phyloP scores from a whole-genome alignment of 1,140 invertebrate species.

The Heliothis virescens region DNA sequence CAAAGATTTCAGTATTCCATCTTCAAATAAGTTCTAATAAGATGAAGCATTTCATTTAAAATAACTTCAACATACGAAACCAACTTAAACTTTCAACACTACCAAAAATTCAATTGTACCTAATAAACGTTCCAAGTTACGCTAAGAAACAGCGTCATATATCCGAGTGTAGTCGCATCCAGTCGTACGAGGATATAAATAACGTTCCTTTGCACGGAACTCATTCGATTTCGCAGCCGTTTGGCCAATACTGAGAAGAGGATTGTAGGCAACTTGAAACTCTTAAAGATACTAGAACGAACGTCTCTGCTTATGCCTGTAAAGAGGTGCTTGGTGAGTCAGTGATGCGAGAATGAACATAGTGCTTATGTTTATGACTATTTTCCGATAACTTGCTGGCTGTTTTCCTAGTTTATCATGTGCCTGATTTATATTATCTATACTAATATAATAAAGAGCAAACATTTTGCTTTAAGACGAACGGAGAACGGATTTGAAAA shows the following conservation, averaged over 20 bases:
- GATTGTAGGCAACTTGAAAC: neutral
- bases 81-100: neutral
- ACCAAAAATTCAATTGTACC: neutral
- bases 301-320: neutral
- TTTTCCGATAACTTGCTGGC: neutral
- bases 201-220: neutral
- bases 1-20: too few relatives aligned
- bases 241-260: slow-evolving; percentile 11
- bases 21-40: too few relatives aligned
- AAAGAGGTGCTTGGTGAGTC: neutral
- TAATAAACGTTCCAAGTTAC: neutral
- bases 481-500: too few relatives aligned
- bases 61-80: too few relatives aligned
- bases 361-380: neutral
- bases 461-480: too few relatives aligned
- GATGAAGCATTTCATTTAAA: too few relatives aligned
- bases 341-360: neutral
- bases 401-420: too few relatives aligned
- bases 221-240: neutral
- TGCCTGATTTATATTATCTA: too few relatives aligned
- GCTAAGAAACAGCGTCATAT: slow-evolving; percentile 2
- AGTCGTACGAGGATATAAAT: neutral
- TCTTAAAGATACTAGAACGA: neutral
- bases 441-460: too few relatives aligned
- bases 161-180: neutral